These are phyloP conservation scores for Auanema freiburgensis DNA, from an alignment of 2,888 invertebrate genomes.

Conservation along the genomic window DNA sequence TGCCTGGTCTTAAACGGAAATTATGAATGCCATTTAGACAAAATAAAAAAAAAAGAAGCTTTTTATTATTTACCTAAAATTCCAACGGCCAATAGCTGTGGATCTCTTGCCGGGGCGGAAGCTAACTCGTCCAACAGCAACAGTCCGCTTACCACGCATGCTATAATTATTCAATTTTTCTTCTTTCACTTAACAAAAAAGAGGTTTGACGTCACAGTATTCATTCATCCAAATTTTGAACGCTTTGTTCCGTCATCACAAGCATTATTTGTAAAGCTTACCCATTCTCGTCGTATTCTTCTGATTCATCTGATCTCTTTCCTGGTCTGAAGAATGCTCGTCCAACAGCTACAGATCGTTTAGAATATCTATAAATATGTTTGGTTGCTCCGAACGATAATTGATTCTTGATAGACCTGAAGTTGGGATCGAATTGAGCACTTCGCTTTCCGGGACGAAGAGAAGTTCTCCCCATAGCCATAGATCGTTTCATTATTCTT, in stretches of 20 bases:
- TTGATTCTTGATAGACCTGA: neutral
- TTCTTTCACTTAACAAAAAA: conserved; percentile 37
- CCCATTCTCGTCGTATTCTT: neutral
- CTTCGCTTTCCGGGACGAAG: conserved; percentile 60
- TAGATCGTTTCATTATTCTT: conserved; percentile 49
- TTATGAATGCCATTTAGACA: neutral
- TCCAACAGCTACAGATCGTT: conserved; percentile 21
- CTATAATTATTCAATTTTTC: conserved; percentile 6
- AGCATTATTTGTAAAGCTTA: neutral
- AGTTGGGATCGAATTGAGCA: conserved; percentile 9
- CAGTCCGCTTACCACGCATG: conserved; percentile 50
- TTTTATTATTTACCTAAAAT: conserved; percentile 12
- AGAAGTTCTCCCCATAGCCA: conserved; percentile 55
- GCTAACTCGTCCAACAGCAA: conserved; percentile 55
- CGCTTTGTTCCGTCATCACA: too few species aligned
- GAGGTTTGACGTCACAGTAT: conserved; percentile 32
- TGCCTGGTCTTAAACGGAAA: conserved; percentile 32
- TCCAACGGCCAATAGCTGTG: conserved; percentile 39
- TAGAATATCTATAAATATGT: conserved; percentile 29
- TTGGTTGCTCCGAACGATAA: too few species aligned
- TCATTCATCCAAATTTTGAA: too few species aligned
- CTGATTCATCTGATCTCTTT: conserved; percentile 11
- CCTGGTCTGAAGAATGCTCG: conserved; percentile 23
- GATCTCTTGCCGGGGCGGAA: conserved; percentile 60
- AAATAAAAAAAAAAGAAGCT: neutral